Percentiles rank a stretch among this genome's conserved stretches.
Conservation (phyloP, 2,888 invertebrate genomes). For the Ormyrus rosae region DNA sequence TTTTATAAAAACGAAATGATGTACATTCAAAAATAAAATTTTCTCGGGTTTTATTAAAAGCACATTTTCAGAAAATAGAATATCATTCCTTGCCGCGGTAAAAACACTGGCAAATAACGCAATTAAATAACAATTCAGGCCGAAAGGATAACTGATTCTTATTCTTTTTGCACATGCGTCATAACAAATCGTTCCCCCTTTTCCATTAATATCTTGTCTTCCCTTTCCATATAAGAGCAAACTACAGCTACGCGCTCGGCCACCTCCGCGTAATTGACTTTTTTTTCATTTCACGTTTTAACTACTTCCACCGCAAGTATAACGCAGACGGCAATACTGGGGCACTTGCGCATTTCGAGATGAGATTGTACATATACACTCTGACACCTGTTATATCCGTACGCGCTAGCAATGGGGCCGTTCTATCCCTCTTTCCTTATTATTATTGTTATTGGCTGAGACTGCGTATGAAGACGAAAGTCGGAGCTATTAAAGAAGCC, state of each 20-base stretch:
- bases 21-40: background rate
- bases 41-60: background rate
- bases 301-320: background rate
- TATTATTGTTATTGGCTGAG: too few species aligned
- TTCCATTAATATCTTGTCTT: background rate
- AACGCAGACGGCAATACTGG: too few species aligned
- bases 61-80: background rate
- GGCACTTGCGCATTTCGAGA: background rate
- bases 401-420: background rate
- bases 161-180: background rate
- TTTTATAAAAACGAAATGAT: too few species aligned
- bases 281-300: background rate
- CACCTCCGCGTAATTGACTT: background rate
- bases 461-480: too few species aligned
- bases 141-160: background rate
- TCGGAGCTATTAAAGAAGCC: too few species aligned
- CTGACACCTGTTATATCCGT: conserved; percentile 1
- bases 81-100: too few species aligned
- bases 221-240: too few species aligned
- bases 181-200: background rate
- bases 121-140: background rate
- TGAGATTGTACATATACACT: too few species aligned
- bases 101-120: background rate
- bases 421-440: too few species aligned
- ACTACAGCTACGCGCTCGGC: background rate